phyloP scores from a whole-genome alignment of 2,888 invertebrate species.

The Trissolcus brochymenae region DNA sequence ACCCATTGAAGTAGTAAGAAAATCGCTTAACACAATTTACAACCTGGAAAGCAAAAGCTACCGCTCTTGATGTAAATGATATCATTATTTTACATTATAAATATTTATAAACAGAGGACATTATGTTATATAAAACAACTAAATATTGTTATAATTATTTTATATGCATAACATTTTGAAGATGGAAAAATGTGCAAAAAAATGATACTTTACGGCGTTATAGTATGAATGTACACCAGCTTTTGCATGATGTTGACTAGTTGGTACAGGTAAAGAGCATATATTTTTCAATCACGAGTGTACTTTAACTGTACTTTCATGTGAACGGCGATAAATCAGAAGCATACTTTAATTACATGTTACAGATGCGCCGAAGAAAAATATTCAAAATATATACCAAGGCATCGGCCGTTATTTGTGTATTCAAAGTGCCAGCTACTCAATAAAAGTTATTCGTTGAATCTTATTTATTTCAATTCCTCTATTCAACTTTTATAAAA shows the following conservation, averaged over 20 bases:
- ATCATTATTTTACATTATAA: too few species aligned
- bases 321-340: slow-evolving; percentile 43
- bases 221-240: too few species aligned
- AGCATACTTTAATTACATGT: slow-evolving; percentile 44
- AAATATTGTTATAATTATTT: too few species aligned
- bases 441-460: neutral
- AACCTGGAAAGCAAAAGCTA: too few species aligned
- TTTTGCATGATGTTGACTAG: slow-evolving; percentile 25
- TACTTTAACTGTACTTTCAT: slow-evolving; percentile 48
- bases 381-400: slow-evolving; percentile 28
- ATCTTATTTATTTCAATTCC: neutral
- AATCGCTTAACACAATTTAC: too few species aligned
- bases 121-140: too few species aligned
- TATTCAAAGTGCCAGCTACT: slow-evolving; percentile 16
- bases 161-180: too few species aligned
- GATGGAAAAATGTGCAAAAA: too few species aligned
- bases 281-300: slow-evolving; percentile 47
- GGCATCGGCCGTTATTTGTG: slow-evolving; percentile 18
- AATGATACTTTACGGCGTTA: too few species aligned
- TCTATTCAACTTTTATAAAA: neutral
- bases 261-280: slow-evolving; percentile 32
- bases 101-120: too few species aligned
- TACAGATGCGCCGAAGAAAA: slow-evolving; percentile 32
- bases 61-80: too few species aligned
- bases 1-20: too few species aligned